phyloP scores from a whole-genome alignment of 2,797 vertebrate genomes.

The Fistularia tabacaria region DNA sequence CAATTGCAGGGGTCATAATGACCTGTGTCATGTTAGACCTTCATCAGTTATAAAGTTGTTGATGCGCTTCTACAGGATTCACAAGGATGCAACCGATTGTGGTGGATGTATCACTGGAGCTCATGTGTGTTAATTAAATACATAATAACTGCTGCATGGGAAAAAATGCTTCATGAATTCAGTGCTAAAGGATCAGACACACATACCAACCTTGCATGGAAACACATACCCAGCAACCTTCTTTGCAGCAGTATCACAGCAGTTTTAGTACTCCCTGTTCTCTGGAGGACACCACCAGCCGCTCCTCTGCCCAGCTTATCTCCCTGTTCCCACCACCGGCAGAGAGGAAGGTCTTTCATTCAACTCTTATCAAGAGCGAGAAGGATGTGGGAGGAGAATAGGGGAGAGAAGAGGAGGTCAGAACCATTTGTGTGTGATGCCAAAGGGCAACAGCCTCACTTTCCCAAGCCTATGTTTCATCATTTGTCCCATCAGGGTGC shows the following conservation, averaged over 20 bases:
- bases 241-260: constrained; percentile 39
- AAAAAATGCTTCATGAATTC: constrained; percentile 18
- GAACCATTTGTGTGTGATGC: constrained; percentile 36
- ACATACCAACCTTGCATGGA: constrained; percentile 3
- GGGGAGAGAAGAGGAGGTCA: constrained; percentile 24
- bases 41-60: constrained; percentile 23
- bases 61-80: constrained; percentile 14
- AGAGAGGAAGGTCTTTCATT: constrained; percentile 60
- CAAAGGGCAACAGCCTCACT: constrained; percentile 29
- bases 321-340: constrained; percentile 58
- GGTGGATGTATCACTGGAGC: background rate
- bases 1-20: constrained; percentile 29
- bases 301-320: constrained; percentile 54
- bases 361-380: constrained; percentile 52
- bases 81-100: constrained; percentile 16
- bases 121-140: background rate
- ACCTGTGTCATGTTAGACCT: constrained; percentile 37
- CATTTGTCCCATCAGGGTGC: constrained; percentile 15
- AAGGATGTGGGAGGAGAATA: constrained; percentile 25
- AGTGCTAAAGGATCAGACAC: background rate
- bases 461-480: constrained; percentile 52
- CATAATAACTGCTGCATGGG: constrained; percentile 14
- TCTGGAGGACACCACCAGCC: constrained; percentile 60
- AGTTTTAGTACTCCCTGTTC: constrained; percentile 69
- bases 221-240: constrained; percentile 13